Evolutionary conservation across 2,888 invertebrate species (phyloP).

Genomic region (Dione juno): DNA sequence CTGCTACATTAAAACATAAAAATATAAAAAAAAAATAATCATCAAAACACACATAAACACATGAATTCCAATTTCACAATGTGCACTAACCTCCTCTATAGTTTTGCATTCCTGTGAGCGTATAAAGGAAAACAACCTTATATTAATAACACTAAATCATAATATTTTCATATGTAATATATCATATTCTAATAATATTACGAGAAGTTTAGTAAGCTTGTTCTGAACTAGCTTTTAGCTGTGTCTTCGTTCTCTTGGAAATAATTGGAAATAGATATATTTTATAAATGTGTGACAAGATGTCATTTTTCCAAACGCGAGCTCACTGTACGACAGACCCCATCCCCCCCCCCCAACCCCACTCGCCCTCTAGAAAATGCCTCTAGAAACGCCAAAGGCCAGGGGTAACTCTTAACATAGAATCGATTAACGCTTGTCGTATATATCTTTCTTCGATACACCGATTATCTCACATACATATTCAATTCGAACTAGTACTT

Average conservation of each 20-base stretch:
- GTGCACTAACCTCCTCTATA: conserved; percentile 78
- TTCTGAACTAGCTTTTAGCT: background rate
- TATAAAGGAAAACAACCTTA: conserved; percentile 55
- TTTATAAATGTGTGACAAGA: too few relatives aligned
- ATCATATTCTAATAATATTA: background rate
- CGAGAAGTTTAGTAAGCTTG: conserved; percentile 1
- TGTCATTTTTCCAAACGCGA: background rate
- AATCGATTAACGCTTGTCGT: too few relatives aligned
- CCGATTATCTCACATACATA: too few relatives aligned
- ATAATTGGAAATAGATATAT: too few relatives aligned
- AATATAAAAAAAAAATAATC: conserved; percentile 22
- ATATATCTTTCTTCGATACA: too few relatives aligned
- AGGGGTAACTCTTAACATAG: too few relatives aligned
- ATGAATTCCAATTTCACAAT: conserved; percentile 39
- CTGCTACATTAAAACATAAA: background rate
- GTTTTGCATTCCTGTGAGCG: conserved; percentile 80
- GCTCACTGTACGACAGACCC: too few relatives aligned
- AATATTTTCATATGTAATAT: conserved; percentile 24
- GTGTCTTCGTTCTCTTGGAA: too few relatives aligned
- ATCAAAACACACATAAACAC: conserved; percentile 25
- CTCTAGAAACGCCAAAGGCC: too few relatives aligned
- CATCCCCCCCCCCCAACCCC: too few relatives aligned
- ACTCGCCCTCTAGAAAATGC: too few relatives aligned
- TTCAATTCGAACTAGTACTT: too few relatives aligned
- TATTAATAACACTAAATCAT: conserved; percentile 40